Evolutionary conservation across 2,113 vertebrate genomes (phyloP).

Genomic region (Sardina pilchardus): DNA sequence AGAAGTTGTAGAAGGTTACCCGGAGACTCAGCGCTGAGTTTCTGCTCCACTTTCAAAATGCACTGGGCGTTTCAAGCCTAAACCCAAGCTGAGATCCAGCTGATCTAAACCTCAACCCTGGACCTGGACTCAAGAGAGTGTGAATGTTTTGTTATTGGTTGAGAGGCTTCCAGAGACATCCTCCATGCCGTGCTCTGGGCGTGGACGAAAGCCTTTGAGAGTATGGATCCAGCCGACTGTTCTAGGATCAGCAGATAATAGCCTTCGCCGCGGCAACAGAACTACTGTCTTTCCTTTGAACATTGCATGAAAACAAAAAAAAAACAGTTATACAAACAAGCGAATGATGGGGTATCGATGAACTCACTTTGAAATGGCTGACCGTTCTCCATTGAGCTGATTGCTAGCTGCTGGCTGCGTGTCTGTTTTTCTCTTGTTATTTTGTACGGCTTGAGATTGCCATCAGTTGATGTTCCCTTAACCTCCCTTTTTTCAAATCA

Average conservation of each 20-base stretch:
- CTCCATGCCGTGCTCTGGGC: neutral
- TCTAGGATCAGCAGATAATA: neutral
- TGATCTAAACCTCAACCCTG: neutral
- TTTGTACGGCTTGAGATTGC: neutral
- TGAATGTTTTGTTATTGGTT: neutral
- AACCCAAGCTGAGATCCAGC: neutral
- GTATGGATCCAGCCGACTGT: neutral
- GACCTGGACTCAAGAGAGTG: neutral
- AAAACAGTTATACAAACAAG: constrained; percentile 37
- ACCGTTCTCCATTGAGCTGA: neutral
- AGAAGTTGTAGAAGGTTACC: constrained; percentile 56
- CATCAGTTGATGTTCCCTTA: neutral
- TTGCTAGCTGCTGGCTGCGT: constrained; percentile 1
- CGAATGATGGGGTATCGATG: neutral
- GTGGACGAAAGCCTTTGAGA: neutral
- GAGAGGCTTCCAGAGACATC: neutral
- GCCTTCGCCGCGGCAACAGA: neutral
- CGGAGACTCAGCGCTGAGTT: constrained; percentile 5
- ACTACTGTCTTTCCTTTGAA: constrained; percentile 43
- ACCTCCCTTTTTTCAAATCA: constrained; percentile 25
- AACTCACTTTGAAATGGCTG: neutral
- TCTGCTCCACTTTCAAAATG: neutral
- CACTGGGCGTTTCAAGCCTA: neutral
- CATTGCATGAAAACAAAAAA: constrained; percentile 66
- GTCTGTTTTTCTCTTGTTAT: constrained; percentile 54